These are phyloP conservation scores for Podilymbus podiceps DNA, from an alignment of 2,113 vertebrate species.

Conservation along the genomic window DNA sequence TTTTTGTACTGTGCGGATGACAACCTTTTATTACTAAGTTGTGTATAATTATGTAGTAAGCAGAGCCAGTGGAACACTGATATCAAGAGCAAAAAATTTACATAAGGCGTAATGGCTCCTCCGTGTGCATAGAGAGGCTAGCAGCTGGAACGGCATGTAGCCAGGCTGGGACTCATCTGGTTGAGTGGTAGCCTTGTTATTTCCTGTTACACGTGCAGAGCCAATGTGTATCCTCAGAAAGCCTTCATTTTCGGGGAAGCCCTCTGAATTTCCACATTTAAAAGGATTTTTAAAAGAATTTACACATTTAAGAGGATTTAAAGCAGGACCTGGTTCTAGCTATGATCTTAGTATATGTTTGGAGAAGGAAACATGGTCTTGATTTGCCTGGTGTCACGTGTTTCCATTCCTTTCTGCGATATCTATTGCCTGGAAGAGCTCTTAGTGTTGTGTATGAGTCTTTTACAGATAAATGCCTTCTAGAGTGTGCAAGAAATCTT, in stretches of 20 bases:
- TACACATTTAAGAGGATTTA: neutral
- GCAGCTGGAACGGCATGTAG: neutral
- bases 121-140: accelerated
- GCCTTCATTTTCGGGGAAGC: neutral
- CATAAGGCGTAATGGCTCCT: neutral
- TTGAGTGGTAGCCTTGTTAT: neutral
- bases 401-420: neutral
- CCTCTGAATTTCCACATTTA: neutral
- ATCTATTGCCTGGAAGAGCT: neutral
- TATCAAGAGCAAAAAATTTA: neutral
- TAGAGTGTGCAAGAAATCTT: neutral
- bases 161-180: neutral
- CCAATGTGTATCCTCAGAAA: neutral
- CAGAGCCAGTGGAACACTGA: neutral
- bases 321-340: neutral
- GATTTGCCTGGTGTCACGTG: neutral
- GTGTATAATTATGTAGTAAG: neutral
- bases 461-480: neutral
- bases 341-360: neutral
- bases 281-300: no score
- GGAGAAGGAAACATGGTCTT: neutral
- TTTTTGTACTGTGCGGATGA: neutral
- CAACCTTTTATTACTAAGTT: neutral
- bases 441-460: neutral
- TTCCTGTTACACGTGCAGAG: neutral